Evolutionary conservation across 2,888 invertebrate species (phyloP).

Genomic region (Galeopsomyia nigrocyanea): DNA sequence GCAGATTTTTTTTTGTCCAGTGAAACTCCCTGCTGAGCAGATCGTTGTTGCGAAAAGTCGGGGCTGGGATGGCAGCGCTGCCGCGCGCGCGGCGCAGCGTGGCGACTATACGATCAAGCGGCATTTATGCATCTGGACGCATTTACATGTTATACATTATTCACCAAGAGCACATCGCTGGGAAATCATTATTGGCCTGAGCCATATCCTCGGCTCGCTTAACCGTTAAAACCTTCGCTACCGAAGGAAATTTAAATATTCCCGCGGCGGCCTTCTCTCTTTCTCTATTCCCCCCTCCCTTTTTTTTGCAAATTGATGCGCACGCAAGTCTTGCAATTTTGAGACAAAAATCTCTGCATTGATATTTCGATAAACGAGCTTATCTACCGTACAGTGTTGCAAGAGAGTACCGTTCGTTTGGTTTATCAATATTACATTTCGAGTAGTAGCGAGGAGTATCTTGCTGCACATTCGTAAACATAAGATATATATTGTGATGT

Average conservation of each 20-base stretch:
- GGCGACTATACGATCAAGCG: conserved; percentile 17
- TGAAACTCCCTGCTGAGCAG: conserved; percentile 4
- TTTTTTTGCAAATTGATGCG: conserved; percentile 6
- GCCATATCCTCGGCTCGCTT: conserved; percentile 18
- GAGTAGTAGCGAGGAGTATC: too few species aligned
- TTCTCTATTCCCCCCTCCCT: conserved; percentile 40
- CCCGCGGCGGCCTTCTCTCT: background rate
- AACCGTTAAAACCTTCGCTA: conserved; percentile 14
- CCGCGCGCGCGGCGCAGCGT: conserved; percentile 10
- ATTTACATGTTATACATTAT: conserved; percentile 42
- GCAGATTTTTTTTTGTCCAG: background rate
- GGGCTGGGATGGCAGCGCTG: background rate
- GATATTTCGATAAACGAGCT: too few species aligned
- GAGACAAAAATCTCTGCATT: too few species aligned
- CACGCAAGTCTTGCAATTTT: too few species aligned
- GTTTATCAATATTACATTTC: too few species aligned
- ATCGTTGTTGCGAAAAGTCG: conserved; percentile 28
- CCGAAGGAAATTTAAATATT: conserved; percentile 23
- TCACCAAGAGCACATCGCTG: conserved; percentile 31
- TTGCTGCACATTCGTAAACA: too few species aligned
- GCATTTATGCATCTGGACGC: conserved; percentile 25
- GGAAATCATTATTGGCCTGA: conserved; percentile 33
- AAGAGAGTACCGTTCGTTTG: too few species aligned
- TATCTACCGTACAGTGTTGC: too few species aligned
- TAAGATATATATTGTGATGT: too few species aligned